Evolutionary conservation across 2,113 vertebrate species (phyloP).

Genomic region (Syngnathus floridae): DNA sequence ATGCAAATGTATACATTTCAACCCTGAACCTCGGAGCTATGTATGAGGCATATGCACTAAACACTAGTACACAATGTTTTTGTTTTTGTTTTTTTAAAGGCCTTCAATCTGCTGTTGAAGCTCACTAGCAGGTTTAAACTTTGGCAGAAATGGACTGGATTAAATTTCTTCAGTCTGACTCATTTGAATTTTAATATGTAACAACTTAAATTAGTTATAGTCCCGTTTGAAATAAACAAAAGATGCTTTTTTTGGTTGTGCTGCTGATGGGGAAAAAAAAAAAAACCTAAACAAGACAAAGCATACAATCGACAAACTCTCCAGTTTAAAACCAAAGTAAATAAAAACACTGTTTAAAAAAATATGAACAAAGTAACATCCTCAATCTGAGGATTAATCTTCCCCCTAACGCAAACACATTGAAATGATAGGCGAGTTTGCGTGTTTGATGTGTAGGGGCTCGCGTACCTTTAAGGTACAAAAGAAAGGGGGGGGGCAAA

Average conservation of each 20-base stretch:
- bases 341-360: background rate
- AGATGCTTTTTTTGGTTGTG: slow-evolving; percentile 40
- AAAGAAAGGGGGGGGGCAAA: slow-evolving; percentile 51
- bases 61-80: background rate
- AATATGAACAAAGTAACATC: slow-evolving; percentile 42
- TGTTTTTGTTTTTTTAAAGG: slow-evolving; percentile 15
- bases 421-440: slow-evolving; percentile 30
- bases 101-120: slow-evolving; percentile 43
- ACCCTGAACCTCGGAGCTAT: background rate
- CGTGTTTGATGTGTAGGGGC: slow-evolving; percentile 41
- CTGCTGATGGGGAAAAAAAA: slow-evolving; percentile 41
- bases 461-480: slow-evolving; percentile 76
- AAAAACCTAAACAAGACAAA: slow-evolving; percentile 35
- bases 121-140: background rate
- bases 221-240: background rate
- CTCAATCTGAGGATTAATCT: slow-evolving; percentile 72
- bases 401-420: slow-evolving; percentile 53
- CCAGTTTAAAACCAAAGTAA: slow-evolving; percentile 2
- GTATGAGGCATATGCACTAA: background rate
- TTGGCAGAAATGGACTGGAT: background rate
- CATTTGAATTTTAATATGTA: background rate
- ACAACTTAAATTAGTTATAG: background rate
- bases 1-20: slow-evolving; percentile 8
- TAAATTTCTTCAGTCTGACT: background rate
- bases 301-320: slow-evolving; percentile 32